Evolutionary conservation across 2,888 invertebrate species (phyloP).

Genomic region (Polyommatus iphigenia): DNA sequence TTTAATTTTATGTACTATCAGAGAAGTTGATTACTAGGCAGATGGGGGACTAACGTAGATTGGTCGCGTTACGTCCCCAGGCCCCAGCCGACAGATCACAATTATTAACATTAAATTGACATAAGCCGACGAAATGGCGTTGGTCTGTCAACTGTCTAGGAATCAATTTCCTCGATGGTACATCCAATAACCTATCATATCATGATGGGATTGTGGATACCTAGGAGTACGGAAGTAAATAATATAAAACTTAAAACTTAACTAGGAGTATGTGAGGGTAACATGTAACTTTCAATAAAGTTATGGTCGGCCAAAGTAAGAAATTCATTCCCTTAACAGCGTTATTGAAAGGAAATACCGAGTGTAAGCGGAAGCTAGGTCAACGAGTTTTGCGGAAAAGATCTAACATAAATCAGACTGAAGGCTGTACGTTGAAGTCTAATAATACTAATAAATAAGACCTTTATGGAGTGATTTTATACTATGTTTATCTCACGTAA

Average conservation of each 20-base stretch:
- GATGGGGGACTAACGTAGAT: no score
- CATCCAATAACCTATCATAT: no score
- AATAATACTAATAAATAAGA: slow-evolving; percentile 5
- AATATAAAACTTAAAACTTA: not conserved
- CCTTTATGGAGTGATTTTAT: not conserved
- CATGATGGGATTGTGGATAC: no score
- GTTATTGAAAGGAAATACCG: slow-evolving; percentile 49
- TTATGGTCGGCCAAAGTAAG: not conserved
- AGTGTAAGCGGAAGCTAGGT: slow-evolving; percentile 51
- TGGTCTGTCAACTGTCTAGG: no score
- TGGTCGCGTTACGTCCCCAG: no score
- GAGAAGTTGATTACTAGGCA: no score
- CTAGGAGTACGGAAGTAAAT: not conserved
- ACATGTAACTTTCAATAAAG: not conserved
- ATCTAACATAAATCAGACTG: slow-evolving; percentile 60
- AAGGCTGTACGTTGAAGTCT: slow-evolving; percentile 22
- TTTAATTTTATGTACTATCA: no score
- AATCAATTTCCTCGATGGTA: no score
- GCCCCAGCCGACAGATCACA: no score
- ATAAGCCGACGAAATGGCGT: no score
- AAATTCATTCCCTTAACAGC: slow-evolving; percentile 42
- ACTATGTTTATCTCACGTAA: not conserved
- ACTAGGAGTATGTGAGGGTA: not conserved
- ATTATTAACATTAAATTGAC: no score
- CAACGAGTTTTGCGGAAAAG: slow-evolving; percentile 56